Evolutionary conservation across 2,888 invertebrate genomes (phyloP).

Genomic region (Xestobium rufovillosum): DNA sequence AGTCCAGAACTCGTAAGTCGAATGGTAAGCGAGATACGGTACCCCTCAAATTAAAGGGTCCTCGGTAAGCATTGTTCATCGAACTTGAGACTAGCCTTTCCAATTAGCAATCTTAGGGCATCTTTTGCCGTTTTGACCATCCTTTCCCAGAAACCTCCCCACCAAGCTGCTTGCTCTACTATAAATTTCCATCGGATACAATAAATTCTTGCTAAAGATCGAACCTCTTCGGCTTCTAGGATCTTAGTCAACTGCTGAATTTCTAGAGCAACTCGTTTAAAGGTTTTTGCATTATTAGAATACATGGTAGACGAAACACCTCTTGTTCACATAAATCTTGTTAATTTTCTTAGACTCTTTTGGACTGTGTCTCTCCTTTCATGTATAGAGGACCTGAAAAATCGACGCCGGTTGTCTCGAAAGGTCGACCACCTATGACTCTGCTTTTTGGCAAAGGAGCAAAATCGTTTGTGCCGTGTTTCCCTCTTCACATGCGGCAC

Average conservation of each 20-base stretch:
- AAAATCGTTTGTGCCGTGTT: constrained; percentile 1
- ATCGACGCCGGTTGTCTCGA: background rate
- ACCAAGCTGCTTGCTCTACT: constrained; percentile 6
- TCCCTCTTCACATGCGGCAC: background rate
- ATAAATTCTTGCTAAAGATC: background rate
- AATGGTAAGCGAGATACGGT: too few relatives aligned
- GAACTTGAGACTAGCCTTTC: background rate
- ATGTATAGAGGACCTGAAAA: constrained; percentile 5
- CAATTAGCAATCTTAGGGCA: constrained; percentile 1
- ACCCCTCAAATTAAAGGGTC: too few relatives aligned
- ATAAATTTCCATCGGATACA: background rate
- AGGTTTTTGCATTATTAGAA: constrained; percentile 1
- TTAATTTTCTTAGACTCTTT: background rate
- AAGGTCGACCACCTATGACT: constrained; percentile 2
- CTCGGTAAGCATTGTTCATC: too few relatives aligned
- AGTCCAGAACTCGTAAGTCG: too few relatives aligned
- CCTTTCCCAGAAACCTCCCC: constrained; percentile 5
- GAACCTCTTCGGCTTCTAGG: background rate
- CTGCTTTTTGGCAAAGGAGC: constrained; percentile 5
- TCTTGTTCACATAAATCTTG: constrained; percentile 1
- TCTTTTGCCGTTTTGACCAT: constrained; percentile 1
- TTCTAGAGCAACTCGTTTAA: background rate
- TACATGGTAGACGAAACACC: background rate
- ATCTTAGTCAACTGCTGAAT: background rate
- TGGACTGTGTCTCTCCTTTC: background rate